A percentile compares a stretch with the other conserved stretches of the same genome.
These are phyloP conservation scores for Whitmania pigra DNA, from an alignment of 1,140 invertebrate species.

Conservation along the genomic window DNA sequence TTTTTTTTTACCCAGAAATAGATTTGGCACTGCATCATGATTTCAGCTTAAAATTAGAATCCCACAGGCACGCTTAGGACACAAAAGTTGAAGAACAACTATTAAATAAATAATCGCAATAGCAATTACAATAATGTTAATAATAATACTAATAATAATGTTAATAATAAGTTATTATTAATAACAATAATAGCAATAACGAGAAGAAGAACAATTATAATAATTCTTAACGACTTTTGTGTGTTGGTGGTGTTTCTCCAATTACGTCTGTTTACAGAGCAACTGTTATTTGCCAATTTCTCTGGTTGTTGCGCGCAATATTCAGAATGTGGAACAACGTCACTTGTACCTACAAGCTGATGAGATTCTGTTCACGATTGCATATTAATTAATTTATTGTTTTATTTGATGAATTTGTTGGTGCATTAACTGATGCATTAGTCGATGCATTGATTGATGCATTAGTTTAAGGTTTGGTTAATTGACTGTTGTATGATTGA, in stretches of 20 bases:
- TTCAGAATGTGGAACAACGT: not conserved
- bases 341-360: not conserved
- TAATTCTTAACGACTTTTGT: not conserved
- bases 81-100: too few relatives aligned
- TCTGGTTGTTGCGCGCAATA: not conserved
- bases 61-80: too few relatives aligned
- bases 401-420: not conserved
- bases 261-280: too few relatives aligned
- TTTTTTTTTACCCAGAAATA: too few relatives aligned
- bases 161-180: not conserved
- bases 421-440: not conserved
- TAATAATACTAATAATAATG: too few relatives aligned
- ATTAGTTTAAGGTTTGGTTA: not conserved
- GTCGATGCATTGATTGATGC: conserved; percentile 3
- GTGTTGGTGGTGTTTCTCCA: not conserved
- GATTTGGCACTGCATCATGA: too few relatives aligned
- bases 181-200: not conserved
- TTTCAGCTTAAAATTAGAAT: too few relatives aligned
- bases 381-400: not conserved
- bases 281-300: not conserved
- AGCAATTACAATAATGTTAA: too few relatives aligned
- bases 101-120: too few relatives aligned
- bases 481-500: not conserved
- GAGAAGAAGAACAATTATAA: not conserved
- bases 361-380: too few relatives aligned